Evolutionary conservation across 2,113 vertebrate genomes (phyloP).

Genomic region (Gymnogyps californianus): DNA sequence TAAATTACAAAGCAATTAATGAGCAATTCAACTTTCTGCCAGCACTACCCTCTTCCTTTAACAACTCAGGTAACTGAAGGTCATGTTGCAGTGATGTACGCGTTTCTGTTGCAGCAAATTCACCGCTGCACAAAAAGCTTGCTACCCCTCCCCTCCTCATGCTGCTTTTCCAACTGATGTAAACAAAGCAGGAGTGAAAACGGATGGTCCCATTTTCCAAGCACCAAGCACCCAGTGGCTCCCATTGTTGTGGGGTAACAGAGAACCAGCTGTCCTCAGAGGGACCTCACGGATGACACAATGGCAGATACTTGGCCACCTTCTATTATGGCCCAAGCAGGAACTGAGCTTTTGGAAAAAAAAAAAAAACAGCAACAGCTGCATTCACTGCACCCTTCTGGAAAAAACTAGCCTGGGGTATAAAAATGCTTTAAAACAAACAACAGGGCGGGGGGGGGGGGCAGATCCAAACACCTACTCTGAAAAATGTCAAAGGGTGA

Average conservation of each 20-base stretch:
- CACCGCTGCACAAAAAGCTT: not conserved
- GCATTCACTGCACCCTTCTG: not conserved
- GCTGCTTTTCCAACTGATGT: not conserved
- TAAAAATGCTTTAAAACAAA: not conserved
- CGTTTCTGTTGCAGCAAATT: not conserved
- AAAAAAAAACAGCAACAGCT: not conserved
- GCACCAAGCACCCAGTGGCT: not conserved
- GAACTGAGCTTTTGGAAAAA: not conserved
- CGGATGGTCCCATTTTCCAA: not conserved
- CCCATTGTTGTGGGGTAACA: conserved; percentile 40
- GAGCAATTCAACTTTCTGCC: not conserved
- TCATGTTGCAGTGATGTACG: not conserved
- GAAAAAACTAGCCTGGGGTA: not conserved
- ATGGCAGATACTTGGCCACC: not conserved
- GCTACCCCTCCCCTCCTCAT: not conserved
- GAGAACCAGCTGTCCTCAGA: conserved; percentile 1
- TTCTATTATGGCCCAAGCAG: not conserved
- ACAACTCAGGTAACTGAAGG: not conserved
- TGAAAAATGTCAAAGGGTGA: not conserved
- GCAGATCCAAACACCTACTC: not conserved
- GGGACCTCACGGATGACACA: not conserved
- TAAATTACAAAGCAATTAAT: conserved; percentile 21
- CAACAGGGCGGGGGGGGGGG: fast-evolving
- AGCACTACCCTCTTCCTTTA: not conserved
- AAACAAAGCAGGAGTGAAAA: not conserved